Evolutionary conservation across 2,888 invertebrate species (phyloP).

Genomic region (Pandemis heparana): DNA sequence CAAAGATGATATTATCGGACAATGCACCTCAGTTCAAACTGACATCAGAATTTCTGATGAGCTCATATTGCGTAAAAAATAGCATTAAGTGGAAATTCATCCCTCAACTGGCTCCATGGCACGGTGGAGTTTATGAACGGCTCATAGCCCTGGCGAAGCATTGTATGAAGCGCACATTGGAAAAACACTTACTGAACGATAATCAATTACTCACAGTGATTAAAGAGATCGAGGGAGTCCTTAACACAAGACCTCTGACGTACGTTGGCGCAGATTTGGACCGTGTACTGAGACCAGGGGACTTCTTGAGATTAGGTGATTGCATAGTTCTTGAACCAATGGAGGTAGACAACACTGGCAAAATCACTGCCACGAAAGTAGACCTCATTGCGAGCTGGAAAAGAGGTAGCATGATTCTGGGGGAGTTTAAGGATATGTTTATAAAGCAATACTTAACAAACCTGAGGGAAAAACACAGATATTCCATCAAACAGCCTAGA

Average conservation of each 20-base stretch:
- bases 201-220: constrained; percentile 8
- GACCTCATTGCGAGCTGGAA: constrained; percentile 42
- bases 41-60: constrained; percentile 36
- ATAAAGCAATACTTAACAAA: neutral
- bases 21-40: constrained; percentile 44
- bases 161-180: constrained; percentile 17
- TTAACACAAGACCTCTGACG: constrained; percentile 25
- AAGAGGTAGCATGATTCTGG: constrained; percentile 34
- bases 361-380: constrained; percentile 24
- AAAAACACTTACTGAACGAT: constrained; percentile 11
- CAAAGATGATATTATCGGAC: constrained; percentile 39
- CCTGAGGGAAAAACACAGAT: neutral
- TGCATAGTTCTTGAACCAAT: neutral
- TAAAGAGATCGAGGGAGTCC: constrained; percentile 8
- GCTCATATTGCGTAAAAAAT: constrained; percentile 26
- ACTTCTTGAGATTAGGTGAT: constrained; percentile 19
- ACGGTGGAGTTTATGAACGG: constrained; percentile 47
- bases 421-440: constrained; percentile 41
- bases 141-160: constrained; percentile 31
- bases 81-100: constrained; percentile 46
- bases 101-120: constrained; percentile 46
- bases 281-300: constrained; percentile 27
- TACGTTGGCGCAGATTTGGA: constrained; percentile 20
- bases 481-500: neutral
- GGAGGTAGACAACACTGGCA: neutral